These are phyloP conservation scores for Petromus typicus DNA, from an alignment of 2,113 vertebrate genomes.

Conservation along the genomic window DNA sequence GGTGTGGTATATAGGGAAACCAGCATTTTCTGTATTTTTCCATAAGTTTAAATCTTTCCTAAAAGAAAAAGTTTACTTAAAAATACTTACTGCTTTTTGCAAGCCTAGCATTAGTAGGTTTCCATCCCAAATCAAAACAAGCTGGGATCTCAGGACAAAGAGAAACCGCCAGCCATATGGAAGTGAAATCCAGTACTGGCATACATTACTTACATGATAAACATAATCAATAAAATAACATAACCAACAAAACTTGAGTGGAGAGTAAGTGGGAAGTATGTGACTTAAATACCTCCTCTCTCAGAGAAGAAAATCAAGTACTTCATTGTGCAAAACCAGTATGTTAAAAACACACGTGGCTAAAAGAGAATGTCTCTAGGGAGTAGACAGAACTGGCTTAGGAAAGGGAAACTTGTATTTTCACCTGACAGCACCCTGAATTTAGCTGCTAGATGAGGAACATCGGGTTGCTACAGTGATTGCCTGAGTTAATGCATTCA, in stretches of 20 bases:
- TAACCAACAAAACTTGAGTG: neutral
- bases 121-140: neutral
- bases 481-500: neutral
- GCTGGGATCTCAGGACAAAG: neutral
- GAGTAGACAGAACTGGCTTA: neutral
- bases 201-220: neutral
- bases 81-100: neutral
- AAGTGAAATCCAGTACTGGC: neutral
- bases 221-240: neutral
- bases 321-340: neutral
- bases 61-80: neutral
- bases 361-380: neutral
- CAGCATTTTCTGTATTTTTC: neutral
- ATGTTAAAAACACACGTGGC: neutral
- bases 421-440: neutral
- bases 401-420: neutral
- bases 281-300: neutral
- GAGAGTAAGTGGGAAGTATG: neutral
- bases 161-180: neutral
- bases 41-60: slow-evolving; percentile 8
- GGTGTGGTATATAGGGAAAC: neutral
- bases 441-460: neutral
- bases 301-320: neutral
- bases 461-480: neutral
- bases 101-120: neutral